Base-by-base conservation (phyloP, 2,113 vertebrate genomes). In the Apaloderma vittatum region DNA sequence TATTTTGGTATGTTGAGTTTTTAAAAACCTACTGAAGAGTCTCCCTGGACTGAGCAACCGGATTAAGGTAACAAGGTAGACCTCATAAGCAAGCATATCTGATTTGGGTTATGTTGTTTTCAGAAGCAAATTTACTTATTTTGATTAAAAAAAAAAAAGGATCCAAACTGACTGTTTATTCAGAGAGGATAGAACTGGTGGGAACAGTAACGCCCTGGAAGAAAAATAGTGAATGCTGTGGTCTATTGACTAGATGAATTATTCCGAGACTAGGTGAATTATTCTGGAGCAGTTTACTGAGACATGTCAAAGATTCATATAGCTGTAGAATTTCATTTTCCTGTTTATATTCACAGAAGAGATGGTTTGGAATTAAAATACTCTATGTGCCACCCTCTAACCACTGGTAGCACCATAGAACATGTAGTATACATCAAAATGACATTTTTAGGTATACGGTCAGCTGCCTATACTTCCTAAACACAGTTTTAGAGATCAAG, bases 231-330 rank as follows among this genome's bases (percentile, higher is more conserved):
- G 92, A 93, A 87, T 58, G 72, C 6, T 75, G 49, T n/a, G 30
- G 46, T 94, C 57, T 90, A 87, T 27, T 95, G 52, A 72, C 66
- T 85, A 94, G 45, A 29, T 86, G 59, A 95, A 94, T 96, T 96
- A 72, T 40, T 40, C 40, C 12, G 40, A 12, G 12, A 40, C 40
- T 40, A 40, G 40, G 40, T 91, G 59, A 94, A 93, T 96, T 96
- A 70, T 91, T 49, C 37, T 65, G 62, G 49, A 95, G 45, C 9
- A 70, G 27, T 80, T 97, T 91, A 94, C 51, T 62, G 86, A 90
- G n/a, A 95, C 58, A 54, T 81, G 45, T 79, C 61, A 94, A 94
- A 86, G 57, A 88, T 67, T 90, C 18, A 45, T 19, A 73, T 30
- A 73, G 29, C 20, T 36, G 27, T 54, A 15, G 43, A 93, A 72